Evolutionary conservation across 37 sponge, comb jelly and placozoan genomes (phyloP), one percentile per base, ranked within the genome.

Genomic region (Lycopodina hypogea): DNA sequence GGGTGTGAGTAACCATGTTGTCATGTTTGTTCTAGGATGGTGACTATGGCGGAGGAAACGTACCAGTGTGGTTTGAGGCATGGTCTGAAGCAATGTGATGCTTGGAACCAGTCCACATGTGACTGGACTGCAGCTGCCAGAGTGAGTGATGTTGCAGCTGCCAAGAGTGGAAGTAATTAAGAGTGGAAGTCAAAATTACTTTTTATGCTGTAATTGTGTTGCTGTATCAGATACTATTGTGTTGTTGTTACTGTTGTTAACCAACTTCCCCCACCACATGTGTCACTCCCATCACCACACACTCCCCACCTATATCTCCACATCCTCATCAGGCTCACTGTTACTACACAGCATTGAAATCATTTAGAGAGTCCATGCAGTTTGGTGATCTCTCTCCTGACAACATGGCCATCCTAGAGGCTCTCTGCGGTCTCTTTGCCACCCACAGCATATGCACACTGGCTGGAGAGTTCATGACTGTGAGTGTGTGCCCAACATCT

Each of bases 271-370:
- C 64, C 22, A 29, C 48, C 65, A 65, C 74, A 52, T 28, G 40
- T n/a, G 59, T 67, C 59, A 34, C 40, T 33, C 67, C 32, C 75
- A 9, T 56, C 52, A 32, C 37, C 52, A 3, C 0, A 29, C 9
- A 12, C 48, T 9, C 9, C 48, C 48, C 48, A 45, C 28, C 60
- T 59, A 39, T n/a, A 11, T 29, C 30, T 4, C 62, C 64, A 3
- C 6, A 61, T 37, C 39, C 55, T 36, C 64, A 18, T 1, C 77
- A 94, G 95, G 95, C 95, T 28, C 95, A 94, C 76, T 88, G 95
- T 72, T 82, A 94, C 60, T 84, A 80, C 58, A 64, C 75, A 36
- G 86, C 83, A 0, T 72, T 94, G 60, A 91, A 84, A 48, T 68
- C 81, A 26, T 94, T 91, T 83, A 38, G 66, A 24, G 78, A 84